Percentiles rank a stretch among this genome's conserved stretches.
Conservation (phyloP, 2,113 vertebrate genomes). For the Pleuronectes platessa region DNA sequence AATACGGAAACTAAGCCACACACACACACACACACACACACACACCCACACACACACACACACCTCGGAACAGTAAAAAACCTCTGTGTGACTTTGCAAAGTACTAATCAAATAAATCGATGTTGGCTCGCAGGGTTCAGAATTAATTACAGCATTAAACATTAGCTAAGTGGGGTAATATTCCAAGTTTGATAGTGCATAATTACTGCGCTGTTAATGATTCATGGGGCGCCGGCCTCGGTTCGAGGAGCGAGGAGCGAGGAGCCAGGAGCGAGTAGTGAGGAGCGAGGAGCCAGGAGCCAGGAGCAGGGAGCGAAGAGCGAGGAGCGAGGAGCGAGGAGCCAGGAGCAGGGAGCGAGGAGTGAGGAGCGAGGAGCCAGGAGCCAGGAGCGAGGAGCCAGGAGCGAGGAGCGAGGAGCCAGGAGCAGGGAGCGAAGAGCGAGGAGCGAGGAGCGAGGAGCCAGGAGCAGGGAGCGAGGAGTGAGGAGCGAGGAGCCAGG, state of each 20-base stretch:
- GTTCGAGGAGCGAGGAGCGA: slow-evolving; percentile 1
- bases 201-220: slow-evolving; percentile 79
- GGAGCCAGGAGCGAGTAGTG: slow-evolving; percentile 38
- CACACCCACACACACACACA: not conserved
- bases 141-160: slow-evolving; percentile 83
- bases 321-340: no score
- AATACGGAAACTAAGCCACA: no score
- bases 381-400: no score
- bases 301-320: no score
- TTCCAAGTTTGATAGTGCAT: slow-evolving; percentile 79
- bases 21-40: not conserved
- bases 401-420: no score
- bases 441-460: no score
- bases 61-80: slow-evolving; percentile 64
- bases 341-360: no score
- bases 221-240: slow-evolving; percentile 64
- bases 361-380: no score
- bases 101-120: slow-evolving; percentile 83
- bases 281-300: slow-evolving; percentile 36
- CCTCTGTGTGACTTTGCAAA: slow-evolving; percentile 79
- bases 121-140: slow-evolving; percentile 81
- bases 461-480: no score
- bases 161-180: slow-evolving; percentile 81
- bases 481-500: no score
- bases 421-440: no score